Evolutionary conservation across 2,888 invertebrate genomes (phyloP).

Genomic region (Myopa tessellatipennis): DNA sequence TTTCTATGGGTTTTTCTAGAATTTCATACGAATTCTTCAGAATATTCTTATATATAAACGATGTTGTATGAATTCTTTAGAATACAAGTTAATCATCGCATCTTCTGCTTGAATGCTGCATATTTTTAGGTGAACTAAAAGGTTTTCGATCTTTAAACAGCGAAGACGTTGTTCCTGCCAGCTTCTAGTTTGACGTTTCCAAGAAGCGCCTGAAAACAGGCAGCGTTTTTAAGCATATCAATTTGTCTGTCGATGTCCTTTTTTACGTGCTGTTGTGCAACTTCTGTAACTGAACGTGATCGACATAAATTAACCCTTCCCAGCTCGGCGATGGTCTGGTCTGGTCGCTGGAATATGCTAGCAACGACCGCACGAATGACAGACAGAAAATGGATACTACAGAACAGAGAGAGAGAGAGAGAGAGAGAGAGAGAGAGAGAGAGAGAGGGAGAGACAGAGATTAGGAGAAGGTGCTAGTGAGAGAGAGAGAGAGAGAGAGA

Average conservation of each 20-base stretch:
- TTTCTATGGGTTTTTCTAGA: no score
- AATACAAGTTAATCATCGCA: no score
- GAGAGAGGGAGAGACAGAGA: no score
- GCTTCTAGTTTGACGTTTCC: not conserved
- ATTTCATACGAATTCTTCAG: no score
- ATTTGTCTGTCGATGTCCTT: not conserved
- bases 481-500: not conserved
- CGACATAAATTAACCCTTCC: constrained; percentile 36
- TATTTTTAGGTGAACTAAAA: no score
- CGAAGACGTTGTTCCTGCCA: no score
- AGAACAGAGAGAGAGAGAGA: not conserved
- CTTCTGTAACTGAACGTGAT: constrained; percentile 30
- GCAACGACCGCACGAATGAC: constrained; percentile 23
- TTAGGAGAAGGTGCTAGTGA: no score
- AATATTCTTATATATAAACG: no score
- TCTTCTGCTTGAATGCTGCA: no score
- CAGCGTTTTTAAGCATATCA: not conserved
- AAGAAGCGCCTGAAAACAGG: constrained; percentile 31
- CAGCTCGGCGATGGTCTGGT: not conserved
- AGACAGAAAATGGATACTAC: no score
- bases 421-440: not conserved
- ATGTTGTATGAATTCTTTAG: no score
- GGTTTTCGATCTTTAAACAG: no score
- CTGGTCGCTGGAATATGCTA: not conserved
- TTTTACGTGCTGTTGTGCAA: not conserved